These are phyloP conservation scores for Epizoanthus rinbou DNA, from an alignment of 92 coral and sea anemone genomes.

Conservation along the genomic window DNA sequence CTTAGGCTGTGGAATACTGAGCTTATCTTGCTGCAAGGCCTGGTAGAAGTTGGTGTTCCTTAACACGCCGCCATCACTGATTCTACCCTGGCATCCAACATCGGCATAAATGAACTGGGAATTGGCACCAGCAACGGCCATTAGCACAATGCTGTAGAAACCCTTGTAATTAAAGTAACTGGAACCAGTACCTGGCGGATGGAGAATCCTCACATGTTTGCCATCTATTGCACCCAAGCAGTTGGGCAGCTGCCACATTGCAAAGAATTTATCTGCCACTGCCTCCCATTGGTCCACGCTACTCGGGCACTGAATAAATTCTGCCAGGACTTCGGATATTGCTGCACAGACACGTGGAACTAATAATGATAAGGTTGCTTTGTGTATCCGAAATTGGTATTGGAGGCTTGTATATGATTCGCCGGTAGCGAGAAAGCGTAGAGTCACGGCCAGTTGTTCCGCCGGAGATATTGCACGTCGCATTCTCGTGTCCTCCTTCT, in stretches of 20 bases:
- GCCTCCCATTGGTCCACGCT: conserved; percentile 37
- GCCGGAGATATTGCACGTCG: conserved; percentile 51
- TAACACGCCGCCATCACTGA: conserved; percentile 73
- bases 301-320: conserved; percentile 43
- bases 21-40: conserved; percentile 43
- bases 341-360: conserved; percentile 62
- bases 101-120: conserved; percentile 70
- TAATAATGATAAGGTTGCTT: conserved; percentile 49
- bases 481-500: conserved; percentile 27
- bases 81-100: conserved; percentile 77
- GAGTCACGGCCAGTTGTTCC: conserved; percentile 69
- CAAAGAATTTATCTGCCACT: background rate
- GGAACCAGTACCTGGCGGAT: conserved; percentile 56
- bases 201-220: conserved; percentile 53
- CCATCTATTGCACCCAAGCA: conserved; percentile 69
- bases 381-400: conserved; percentile 63
- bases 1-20: conserved; percentile 47
- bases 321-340: conserved; percentile 39
- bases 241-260: conserved; percentile 62
- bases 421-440: conserved; percentile 65
- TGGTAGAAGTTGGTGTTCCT: conserved; percentile 60
- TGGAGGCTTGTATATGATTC: conserved; percentile 69
- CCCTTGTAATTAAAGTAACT: conserved; percentile 55
- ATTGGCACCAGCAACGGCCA: conserved; percentile 66
- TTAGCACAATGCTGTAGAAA: conserved; percentile 68